These are phyloP conservation scores for Xiphorhynchus erythropygius DNA, from an alignment of 2,797 vertebrate genomes.

Conservation along the genomic window DNA sequence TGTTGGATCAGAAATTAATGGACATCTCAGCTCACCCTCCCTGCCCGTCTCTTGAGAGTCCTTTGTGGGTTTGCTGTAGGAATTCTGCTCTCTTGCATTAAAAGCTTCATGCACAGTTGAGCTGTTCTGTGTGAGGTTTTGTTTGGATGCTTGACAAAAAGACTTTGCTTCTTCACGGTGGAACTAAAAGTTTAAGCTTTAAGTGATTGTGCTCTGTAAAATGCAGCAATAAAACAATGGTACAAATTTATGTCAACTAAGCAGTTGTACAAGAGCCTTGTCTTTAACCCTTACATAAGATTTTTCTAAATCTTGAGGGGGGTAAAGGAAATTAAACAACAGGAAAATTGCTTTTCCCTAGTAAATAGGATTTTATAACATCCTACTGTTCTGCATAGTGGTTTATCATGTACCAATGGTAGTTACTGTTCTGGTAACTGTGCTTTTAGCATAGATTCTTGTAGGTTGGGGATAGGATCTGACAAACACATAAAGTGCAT, in stretches of 20 bases:
- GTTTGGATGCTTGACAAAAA: neutral
- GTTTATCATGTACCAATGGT: neutral
- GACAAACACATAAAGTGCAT: neutral
- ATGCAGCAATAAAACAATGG: neutral
- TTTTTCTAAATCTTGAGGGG: neutral
- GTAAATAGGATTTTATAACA: neutral
- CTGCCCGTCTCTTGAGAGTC: neutral
- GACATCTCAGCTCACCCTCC: neutral
- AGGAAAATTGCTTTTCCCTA: neutral
- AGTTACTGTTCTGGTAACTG: neutral
- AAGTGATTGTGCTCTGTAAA: neutral
- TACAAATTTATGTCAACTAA: neutral
- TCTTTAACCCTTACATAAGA: neutral
- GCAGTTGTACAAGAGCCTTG: neutral
- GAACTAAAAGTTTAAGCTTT: neutral
- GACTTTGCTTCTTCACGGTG: neutral
- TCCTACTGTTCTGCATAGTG: neutral
- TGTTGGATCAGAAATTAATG: neutral
- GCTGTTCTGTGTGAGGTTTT: neutral
- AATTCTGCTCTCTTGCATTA: neutral
- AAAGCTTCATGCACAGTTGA: neutral
- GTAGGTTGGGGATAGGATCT: neutral
- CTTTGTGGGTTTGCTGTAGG: neutral
- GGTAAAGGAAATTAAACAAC: neutral
- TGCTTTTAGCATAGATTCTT: neutral